Evolutionary conservation across 2,797 vertebrate genomes (phyloP), one percentile per base, ranked within the genome.

Genomic region (Lepilemur septentrionalis): DNA sequence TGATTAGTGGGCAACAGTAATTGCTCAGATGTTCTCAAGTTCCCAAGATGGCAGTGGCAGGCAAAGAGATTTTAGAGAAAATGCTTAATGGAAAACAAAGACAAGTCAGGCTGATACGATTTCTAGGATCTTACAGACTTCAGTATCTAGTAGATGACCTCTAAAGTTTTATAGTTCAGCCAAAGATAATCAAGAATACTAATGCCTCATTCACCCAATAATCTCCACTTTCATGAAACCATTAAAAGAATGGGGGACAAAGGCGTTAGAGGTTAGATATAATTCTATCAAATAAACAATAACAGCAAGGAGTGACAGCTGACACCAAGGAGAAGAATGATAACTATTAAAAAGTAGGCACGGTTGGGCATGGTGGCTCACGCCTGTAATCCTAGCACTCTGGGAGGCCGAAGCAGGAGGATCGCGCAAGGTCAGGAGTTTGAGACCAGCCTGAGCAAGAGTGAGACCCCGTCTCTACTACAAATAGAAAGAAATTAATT

Each of bases 181-280:
- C 63, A 82, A 94, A 81, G 72, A 91, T 76, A 67, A 80, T n/a
- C 46, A 94, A 87, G 57, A 90, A 92, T 52, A 78, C 15, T 55
- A 89, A 85, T n/a, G 22, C 10, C 32, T 89, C 80, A 55, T 52
- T 70, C n/a, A 94, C 38, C 30, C 85, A 94, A 89, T 28, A 90
- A 80, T 23, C 73, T 92, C 78, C 83, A 70, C 63, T 79, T 80
- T 76, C 17, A 88, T 43, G 43, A 75, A 30, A 90, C 4, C 65
- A 65, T n/a, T 65, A 73, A 89, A 67, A 86, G 57, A 76, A 84
- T 41, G 14, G 63, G 5, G 10, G 72, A 50, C 35, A 41, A 76
- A 32, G 6, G 41, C 18, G n/a, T 93, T 23, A 63, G 61, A 80
- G 11, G 17, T 69, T 87, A 81, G 43, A 91, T 10, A 93, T 48